These are phyloP conservation scores for Apamea anceps DNA, from an alignment of 2,888 invertebrate genomes.

Conservation along the genomic window DNA sequence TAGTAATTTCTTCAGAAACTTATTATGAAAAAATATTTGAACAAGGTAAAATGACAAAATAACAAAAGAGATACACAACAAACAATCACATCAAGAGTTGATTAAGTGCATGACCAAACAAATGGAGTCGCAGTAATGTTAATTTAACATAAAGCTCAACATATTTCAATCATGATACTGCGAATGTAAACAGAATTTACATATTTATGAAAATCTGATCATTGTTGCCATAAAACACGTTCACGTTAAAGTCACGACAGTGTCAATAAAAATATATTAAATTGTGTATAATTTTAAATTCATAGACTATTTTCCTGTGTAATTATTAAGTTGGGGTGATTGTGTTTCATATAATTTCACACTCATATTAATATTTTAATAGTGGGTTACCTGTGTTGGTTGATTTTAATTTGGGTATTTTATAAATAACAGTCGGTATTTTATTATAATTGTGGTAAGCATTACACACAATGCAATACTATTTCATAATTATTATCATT, in stretches of 20 bases:
- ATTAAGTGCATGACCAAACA: constrained; percentile 51
- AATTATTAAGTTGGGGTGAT: constrained; percentile 8
- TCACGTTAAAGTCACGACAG: constrained; percentile 33
- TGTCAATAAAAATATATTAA: constrained; percentile 35
- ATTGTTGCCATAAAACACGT: constrained; percentile 56
- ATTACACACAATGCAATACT: neutral
- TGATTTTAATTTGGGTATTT: neutral
- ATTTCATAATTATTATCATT: neutral
- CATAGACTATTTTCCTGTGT: constrained; percentile 4
- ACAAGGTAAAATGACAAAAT: neutral
- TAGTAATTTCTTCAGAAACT: neutral
- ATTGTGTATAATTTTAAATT: constrained; percentile 26
- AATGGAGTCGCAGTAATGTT: constrained; percentile 55
- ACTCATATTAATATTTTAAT: constrained; percentile 1
- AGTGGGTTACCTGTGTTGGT: neutral
- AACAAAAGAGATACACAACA: constrained; percentile 18
- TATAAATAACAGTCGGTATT: neutral
- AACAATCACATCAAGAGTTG: constrained; percentile 30
- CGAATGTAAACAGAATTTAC: constrained; percentile 73
- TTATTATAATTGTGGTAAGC: neutral
- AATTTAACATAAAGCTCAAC: constrained; percentile 67
- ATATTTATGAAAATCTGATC: constrained; percentile 73
- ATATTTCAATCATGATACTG: constrained; percentile 73
- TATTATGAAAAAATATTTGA: neutral
- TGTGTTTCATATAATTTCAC: constrained; percentile 1